These are phyloP conservation scores for Acridotheres tristis DNA, from an alignment of 2,797 vertebrate species.

Conservation along the genomic window DNA sequence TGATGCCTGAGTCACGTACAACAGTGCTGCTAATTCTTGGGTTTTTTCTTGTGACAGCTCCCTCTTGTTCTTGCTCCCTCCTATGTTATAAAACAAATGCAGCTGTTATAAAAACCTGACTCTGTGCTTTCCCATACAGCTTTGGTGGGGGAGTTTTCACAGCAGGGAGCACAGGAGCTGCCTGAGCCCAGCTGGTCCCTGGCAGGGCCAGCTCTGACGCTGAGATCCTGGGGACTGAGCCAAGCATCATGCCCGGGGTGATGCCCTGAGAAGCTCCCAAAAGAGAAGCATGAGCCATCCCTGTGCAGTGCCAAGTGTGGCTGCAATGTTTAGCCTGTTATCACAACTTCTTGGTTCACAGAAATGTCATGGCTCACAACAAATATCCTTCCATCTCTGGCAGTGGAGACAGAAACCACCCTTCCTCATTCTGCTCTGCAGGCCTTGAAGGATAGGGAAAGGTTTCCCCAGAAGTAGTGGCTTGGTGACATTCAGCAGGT, in stretches of 20 bases:
- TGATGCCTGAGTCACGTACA: neutral
- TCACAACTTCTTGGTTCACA: neutral
- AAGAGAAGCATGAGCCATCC: neutral
- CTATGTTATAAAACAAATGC: neutral
- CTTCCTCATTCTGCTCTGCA: rapidly evolving
- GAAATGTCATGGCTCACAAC: neutral
- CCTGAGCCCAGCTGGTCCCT: slow-evolving; percentile 1
- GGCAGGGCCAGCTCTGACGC: neutral
- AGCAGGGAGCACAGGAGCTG: neutral
- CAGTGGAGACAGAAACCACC: neutral
- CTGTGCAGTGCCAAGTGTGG: neutral
- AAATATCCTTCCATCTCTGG: neutral
- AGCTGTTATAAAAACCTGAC: neutral
- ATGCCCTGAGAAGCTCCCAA: neutral
- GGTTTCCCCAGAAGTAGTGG: neutral
- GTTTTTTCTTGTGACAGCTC: neutral
- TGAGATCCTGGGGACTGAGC: neutral
- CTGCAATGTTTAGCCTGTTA: neutral
- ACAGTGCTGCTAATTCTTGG: neutral
- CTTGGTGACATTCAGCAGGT: neutral
- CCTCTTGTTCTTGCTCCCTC: neutral
- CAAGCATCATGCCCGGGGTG: neutral
- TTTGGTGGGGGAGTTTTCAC: neutral
- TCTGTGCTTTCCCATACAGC: neutral
- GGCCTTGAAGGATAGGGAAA: neutral